Evolutionary conservation across 2,888 invertebrate species (phyloP), one percentile per base, ranked within the genome.

Genomic region (Syrista parreyssii): DNA sequence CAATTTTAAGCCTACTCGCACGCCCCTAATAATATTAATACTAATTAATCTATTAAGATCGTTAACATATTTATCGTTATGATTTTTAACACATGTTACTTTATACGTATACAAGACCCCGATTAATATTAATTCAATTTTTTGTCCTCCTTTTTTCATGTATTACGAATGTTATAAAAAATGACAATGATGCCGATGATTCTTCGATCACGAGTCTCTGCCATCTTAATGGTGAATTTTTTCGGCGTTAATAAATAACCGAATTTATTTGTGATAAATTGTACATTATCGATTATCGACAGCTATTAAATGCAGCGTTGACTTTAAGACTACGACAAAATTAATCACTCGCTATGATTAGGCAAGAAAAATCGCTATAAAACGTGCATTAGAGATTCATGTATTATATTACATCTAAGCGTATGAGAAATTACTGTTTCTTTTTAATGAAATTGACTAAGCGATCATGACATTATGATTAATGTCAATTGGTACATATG

Each of bases 31-130:
- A 55, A 55, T 55, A 55, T 55, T 55, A 55, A 55, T 73, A 71
- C 40, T 68, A 75, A 75, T 73, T 76, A 55, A 74, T 74, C 74
- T 40, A 68, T 40, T 32, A 30, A 74, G 73, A 68, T 75, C 40
- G 55, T 74, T 75, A 74, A 32, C 32, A 36, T 72, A 74, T 30
- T 72, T 75, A 30, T 77, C 12, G 55, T 69, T 32, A 73, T 75
- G 36, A 69, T 76, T 75, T 68, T 76, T 69, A 69, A 31, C 23
- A 23, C 12, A 35, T 68, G 68, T 77, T 77, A 71, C 55, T 55
- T 55, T 55, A 55, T 55, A 55, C 55, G 55, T 55, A 55, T 55
- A 55, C 55, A 55, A 55, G 23, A 55, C 4, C 55, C 55, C 55
- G 23, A 55, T 23, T 55, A 55, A 15, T 55, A 55, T 55, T 55